Percentiles rank a stretch among this genome's conserved stretches.
phyloP scores from a whole-genome alignment of 1,140 invertebrate species.

The Caerostris extrusa region DNA sequence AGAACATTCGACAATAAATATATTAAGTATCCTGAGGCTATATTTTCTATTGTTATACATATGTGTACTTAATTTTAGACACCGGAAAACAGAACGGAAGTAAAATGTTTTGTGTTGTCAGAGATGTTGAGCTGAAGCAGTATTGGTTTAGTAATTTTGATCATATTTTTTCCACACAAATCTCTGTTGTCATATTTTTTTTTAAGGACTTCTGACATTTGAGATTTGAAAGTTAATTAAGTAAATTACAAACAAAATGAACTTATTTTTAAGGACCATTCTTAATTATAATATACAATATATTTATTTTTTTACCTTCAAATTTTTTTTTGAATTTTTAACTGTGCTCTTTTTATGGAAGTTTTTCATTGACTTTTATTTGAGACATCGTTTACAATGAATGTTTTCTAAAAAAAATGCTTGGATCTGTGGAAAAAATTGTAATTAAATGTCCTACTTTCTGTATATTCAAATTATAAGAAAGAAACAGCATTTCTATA shows the following conservation, averaged over 20 bases:
- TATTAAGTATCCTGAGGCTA: conserved; percentile 55
- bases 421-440: background rate
- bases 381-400: background rate
- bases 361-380: background rate
- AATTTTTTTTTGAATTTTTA: background rate
- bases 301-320: background rate
- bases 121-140: conserved; percentile 38
- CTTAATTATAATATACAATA: conserved; percentile 36
- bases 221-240: conserved; percentile 62
- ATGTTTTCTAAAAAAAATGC: background rate
- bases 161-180: background rate
- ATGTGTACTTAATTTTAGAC: background rate
- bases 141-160: conserved; percentile 43
- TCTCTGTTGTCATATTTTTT: background rate
- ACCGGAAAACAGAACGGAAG: conserved; percentile 51
- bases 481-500: too few relatives aligned
- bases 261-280: conserved; percentile 38
- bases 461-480: too few relatives aligned
- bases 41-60: conserved; percentile 48
- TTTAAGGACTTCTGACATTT: too few relatives aligned
- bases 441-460: background rate
- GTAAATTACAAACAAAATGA: conserved; percentile 55
- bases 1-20: background rate
- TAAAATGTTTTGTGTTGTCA: conserved; percentile 45
- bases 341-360: background rate